A percentile compares a stretch with the other conserved stretches of the same genome.
Conservation (phyloP, 2,797 vertebrate species). For the Pygocentrus nattereri region DNA sequence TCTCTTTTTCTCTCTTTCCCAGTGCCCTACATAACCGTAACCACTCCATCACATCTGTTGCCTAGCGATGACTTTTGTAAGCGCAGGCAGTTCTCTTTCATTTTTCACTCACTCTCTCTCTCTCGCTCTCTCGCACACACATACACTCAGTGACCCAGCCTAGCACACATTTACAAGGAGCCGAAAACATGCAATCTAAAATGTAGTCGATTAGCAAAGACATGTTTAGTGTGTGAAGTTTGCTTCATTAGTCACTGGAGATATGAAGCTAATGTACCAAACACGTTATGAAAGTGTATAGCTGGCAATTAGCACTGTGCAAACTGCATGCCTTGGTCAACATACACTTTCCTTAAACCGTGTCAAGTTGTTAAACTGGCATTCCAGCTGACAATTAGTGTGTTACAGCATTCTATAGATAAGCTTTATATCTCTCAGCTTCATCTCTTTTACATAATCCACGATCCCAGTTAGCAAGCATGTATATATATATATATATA, state of each 20-base stretch:
- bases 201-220: too few species aligned
- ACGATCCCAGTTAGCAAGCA: too few species aligned
- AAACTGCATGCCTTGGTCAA: too few species aligned
- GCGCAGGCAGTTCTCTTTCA: slow-evolving; percentile 68
- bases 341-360: background rate
- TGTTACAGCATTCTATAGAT: too few species aligned
- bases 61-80: slow-evolving; percentile 71
- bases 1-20: slow-evolving; percentile 30
- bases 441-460: too few species aligned
- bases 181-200: too few species aligned
- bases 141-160: background rate
- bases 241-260: background rate
- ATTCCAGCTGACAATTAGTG: too few species aligned
- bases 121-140: slow-evolving; percentile 16
- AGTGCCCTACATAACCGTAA: slow-evolving; percentile 47
- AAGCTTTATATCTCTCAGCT: too few species aligned
- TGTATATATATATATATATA: too few species aligned
- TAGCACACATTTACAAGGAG: background rate
- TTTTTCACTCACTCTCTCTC: slow-evolving; percentile 19
- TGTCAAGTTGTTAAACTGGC: background rate
- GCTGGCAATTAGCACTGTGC: too few species aligned
- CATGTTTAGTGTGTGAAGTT: too few species aligned
- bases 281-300: background rate
- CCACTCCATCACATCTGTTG: slow-evolving; percentile 69
- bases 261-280: background rate